phyloP scores from a whole-genome alignment of 2,113 vertebrate species.

The Alosa alosa region DNA sequence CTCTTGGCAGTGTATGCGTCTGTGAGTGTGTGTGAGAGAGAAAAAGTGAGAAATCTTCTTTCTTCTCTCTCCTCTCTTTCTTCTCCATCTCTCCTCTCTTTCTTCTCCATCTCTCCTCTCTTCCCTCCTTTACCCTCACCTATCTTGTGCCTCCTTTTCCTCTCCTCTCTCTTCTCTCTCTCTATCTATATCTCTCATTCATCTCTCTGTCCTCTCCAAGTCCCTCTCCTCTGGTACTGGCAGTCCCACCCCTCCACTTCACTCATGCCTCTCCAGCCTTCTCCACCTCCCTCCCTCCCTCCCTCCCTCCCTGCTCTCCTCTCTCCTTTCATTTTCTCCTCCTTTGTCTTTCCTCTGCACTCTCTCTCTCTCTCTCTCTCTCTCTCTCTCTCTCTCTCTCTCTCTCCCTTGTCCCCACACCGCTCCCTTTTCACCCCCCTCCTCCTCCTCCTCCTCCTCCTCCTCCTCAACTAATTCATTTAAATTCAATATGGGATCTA shows the following conservation, averaged over 20 bases:
- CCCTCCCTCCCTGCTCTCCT: constrained; percentile 48
- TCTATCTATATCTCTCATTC: not conserved
- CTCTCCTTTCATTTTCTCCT: constrained; percentile 38
- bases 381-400: too few relatives aligned
- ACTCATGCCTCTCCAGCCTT: not conserved
- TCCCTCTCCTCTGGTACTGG: too few relatives aligned
- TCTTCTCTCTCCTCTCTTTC: constrained; percentile 42
- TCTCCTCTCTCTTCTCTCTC: constrained; percentile 30
- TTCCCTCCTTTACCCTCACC: constrained; percentile 44
- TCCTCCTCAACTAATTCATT: not conserved
- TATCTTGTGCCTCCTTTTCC: constrained; percentile 42
- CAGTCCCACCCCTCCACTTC: not conserved
- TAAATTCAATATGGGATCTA: not conserved
- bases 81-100: constrained; percentile 37
- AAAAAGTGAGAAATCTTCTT: not conserved
- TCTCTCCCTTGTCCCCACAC: not conserved
- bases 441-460: too few relatives aligned
- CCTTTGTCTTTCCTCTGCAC: constrained; percentile 11
- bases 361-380: too few relatives aligned
- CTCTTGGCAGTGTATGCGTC: not conserved
- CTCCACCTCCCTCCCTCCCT: constrained; percentile 50
- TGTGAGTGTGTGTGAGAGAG: not conserved
- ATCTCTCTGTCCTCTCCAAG: constrained; percentile 16
- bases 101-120: constrained; percentile 27
- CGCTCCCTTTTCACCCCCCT: not conserved